Conservation (phyloP, 2,113 vertebrate genomes). For the Cryptotis parvus region DNA sequence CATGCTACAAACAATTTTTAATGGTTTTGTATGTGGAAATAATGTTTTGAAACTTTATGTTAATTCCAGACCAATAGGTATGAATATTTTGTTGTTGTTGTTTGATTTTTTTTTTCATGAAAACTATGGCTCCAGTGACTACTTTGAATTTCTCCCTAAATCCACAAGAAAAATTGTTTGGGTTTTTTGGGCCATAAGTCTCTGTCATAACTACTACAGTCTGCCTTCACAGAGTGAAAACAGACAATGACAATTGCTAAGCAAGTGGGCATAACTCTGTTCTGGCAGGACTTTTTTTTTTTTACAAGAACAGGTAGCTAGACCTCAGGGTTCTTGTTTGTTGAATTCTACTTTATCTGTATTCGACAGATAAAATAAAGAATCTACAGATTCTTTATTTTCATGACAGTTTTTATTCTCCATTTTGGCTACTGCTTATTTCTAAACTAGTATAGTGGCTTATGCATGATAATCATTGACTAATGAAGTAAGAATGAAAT, state of each 20-base stretch:
- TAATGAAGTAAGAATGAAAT: neutral
- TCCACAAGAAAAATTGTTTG: neutral
- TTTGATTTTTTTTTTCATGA: neutral
- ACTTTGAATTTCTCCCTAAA: conserved; percentile 10
- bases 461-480: neutral
- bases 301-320: neutral
- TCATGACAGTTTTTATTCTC: neutral
- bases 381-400: too few relatives aligned
- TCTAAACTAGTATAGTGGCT: neutral
- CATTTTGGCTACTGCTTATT: neutral
- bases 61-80: conserved; percentile 46
- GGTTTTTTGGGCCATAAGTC: neutral
- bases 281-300: neutral
- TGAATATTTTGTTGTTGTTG: conserved; percentile 7
- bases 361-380: too few relatives aligned
- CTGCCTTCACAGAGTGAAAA: neutral
- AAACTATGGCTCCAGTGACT: neutral
- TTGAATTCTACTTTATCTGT: neutral
- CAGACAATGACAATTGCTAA: neutral
- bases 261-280: neutral
- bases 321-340: neutral
- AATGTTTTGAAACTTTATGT: conserved; percentile 55
- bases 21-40: conserved; percentile 60
- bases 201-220: neutral
- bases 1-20: conserved; percentile 53